Base-by-base conservation (phyloP, 2,888 invertebrate species). In the Rhingia rostrata region DNA sequence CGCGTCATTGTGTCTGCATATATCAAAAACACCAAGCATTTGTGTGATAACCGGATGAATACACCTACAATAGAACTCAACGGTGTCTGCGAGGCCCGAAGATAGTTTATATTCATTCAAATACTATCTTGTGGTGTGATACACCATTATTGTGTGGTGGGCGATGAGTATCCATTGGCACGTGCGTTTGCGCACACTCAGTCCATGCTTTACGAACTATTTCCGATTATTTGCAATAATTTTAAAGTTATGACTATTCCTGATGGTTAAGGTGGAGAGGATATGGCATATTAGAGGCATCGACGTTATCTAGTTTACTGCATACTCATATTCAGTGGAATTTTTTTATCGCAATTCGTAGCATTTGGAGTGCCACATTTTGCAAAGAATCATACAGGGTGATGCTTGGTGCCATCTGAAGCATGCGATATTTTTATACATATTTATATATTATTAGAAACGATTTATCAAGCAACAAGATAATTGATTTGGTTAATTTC, bases 211-310 rank as follows among this genome's bases (percentile, higher is more conserved):
- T 72, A 61, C 35, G 22, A 53, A 45, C 9, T 35, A 61, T 72
- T 54, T 54, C 54, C 63, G 73, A 73, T 73, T 56, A 73, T 73
- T 73, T 45, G 63, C 63, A 47, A 47, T 63, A 73, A 45, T 63
- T 63, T 45, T 6, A 7, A 56, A 63, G 39, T 73, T 45, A 63
- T 63, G 14, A 35, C 37, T 61, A 37, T 43, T 51, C 22, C 39
- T 47, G 54, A 54, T 47, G 56, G 69, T 47, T 35, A 33, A 41
- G 43, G 51, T 33, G 35, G 33, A 6, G n/a, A 53, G 70, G 41
- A 39, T 39, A 39, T 67, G 41, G 35, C 45, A 47, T 7, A 61
- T 39, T 47, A 30, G 56, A 51, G 37, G 37, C 37, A 58, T 47
- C 47, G 45, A 69, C 69, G 30, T 58, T 70, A 70, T 70, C 70